Evolutionary conservation across 1,140 invertebrate genomes (phyloP), one percentile per base, ranked within the genome.

Genomic region (Philotrypesis tridentata): DNA sequence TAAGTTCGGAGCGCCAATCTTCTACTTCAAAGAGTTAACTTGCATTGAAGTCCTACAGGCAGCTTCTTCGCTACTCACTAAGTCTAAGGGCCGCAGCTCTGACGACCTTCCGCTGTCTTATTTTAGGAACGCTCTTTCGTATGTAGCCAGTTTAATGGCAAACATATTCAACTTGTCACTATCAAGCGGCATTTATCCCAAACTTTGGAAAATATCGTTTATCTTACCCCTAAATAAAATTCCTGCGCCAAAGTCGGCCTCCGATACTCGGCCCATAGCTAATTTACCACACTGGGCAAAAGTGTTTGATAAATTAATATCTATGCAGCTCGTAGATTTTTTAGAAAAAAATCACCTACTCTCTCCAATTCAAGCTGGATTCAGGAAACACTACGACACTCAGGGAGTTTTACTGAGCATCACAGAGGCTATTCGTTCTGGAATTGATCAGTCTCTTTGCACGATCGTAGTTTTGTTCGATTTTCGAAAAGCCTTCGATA

Each of bases 261-360:
- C 33, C 21, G 33, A 72, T 37, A 40, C 37, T 14, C 70, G 70
- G 3, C 70, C 70, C 9, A 27, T 72, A 8, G 70, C 70, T 5
- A 72, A 72, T 43, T 48, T 72, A 72, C 9, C 70, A 17, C 70
- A 72, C 37, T 85, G 37, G 37, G 68, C 33, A 14, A 71, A 71
- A 43, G 33, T 71, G 9, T 71, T 71, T 43, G 68, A 71, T 71
- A 71, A 71, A 37, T 68, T 68, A 27, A 31, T 68, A 8, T 12
- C 8, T 29, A 29, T 5, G 8, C 79, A 67, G 29, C 27, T 67
- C 25, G 29, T 29, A 29, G 25, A 67, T 29, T 67, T 27, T 27
- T 21, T 67, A 17, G 27, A 67, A 8, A 17, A 29, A 9, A 29
- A 67, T 67, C 8, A 21, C 21, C 27, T 67, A 27, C 23, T 67